Percentiles rank a stretch among this genome's conserved stretches.
These are phyloP conservation scores for Himalopsyche anomala DNA, from an alignment of 2,888 invertebrate species.

Conservation along the genomic window DNA sequence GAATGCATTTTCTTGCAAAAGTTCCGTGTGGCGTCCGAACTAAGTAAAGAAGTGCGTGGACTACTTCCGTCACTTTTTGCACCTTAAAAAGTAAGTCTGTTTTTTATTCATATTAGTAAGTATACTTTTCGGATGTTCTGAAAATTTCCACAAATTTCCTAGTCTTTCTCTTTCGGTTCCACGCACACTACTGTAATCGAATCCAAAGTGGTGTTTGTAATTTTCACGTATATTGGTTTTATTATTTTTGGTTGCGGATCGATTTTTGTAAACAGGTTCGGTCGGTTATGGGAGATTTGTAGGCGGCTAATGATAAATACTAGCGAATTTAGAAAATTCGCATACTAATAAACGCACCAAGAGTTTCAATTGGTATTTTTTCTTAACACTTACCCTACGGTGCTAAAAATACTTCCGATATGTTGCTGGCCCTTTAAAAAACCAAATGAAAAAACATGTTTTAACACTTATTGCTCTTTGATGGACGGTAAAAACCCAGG, in stretches of 20 bases:
- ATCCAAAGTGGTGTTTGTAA: conserved; percentile 11
- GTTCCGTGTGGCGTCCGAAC: conserved; percentile 36
- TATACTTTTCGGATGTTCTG: conserved; percentile 44
- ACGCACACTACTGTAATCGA: neutral
- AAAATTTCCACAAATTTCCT: conserved; percentile 48
- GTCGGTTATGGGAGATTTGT: conserved; percentile 1
- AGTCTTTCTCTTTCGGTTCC: conserved; percentile 45
- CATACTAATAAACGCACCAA: too few relatives aligned
- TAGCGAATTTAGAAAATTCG: too few relatives aligned
- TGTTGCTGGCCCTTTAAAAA: too few relatives aligned
- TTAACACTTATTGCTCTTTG: too few relatives aligned
- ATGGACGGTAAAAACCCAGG: too few relatives aligned
- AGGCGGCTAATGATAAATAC: neutral
- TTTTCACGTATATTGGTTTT: conserved; percentile 42
- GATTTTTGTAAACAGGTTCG: conserved; percentile 40
- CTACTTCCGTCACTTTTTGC: conserved; percentile 23
- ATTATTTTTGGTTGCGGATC: conserved; percentile 14
- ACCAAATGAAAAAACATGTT: too few relatives aligned
- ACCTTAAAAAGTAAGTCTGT: neutral
- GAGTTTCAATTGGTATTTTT: too few relatives aligned
- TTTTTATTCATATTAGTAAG: conserved; percentile 17
- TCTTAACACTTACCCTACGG: too few relatives aligned
- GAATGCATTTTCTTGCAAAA: conserved; percentile 41
- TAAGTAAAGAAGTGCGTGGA: conserved; percentile 9
- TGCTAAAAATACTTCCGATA: too few relatives aligned